Percentiles rank a stretch among this genome's conserved stretches.
Evolutionary conservation across 35 echinoderm and acorn worm genomes (phyloP).

Genomic region (Hemicentrotus pulcherrimus): DNA sequence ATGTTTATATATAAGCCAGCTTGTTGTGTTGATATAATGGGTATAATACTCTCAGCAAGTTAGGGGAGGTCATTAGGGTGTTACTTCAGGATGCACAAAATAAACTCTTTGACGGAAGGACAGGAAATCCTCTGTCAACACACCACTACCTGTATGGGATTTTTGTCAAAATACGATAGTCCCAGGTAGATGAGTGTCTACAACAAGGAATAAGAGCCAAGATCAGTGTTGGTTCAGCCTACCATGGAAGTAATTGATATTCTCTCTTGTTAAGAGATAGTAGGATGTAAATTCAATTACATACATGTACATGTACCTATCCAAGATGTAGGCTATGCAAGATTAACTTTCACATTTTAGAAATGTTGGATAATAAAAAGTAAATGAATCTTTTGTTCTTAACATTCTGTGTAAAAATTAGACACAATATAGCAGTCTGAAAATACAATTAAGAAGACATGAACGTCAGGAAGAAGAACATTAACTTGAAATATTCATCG

Average conservation of each 20-base stretch:
- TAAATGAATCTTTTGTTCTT: no score
- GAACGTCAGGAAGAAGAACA: no score
- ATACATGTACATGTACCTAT: background rate
- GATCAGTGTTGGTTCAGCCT: background rate
- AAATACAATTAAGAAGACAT: no score
- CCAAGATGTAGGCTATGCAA: background rate
- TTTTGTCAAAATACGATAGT: slow-evolving; percentile 32
- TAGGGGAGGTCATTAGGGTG: slow-evolving; percentile 7
- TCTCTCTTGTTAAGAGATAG: background rate
- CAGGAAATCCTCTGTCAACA: slow-evolving; percentile 14
- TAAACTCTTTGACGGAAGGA: slow-evolving; percentile 24
- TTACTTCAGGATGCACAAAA: slow-evolving; percentile 1
- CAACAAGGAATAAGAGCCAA: background rate
- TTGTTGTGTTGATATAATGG: background rate
- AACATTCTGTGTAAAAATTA: no score
- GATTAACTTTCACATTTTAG: no score
- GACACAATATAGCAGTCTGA: no score
- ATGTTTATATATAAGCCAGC: background rate
- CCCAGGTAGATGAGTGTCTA: background rate
- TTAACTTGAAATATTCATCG: no score
- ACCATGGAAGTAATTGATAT: background rate
- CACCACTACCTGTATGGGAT: slow-evolving; percentile 20
- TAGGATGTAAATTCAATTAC: background rate
- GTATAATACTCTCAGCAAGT: background rate
- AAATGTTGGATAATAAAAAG: no score